Evolutionary conservation across 2,797 vertebrate species (phyloP).

Genomic region (Intellagama lesueurii): DNA sequence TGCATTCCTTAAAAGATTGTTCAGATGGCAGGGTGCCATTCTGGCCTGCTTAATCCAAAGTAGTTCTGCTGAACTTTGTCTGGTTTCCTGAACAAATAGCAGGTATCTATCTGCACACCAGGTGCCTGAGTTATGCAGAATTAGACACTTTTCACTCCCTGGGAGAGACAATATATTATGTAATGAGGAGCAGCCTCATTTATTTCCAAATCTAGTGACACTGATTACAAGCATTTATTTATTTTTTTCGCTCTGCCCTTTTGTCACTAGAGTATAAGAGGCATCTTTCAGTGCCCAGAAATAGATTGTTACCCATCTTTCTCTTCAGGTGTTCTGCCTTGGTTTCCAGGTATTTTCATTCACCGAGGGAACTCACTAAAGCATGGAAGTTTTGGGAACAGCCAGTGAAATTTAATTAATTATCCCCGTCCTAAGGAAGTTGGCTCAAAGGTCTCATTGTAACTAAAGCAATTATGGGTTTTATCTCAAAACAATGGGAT

Average conservation of each 20-base stretch:
- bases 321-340: constrained; percentile 55
- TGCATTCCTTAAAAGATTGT: constrained; percentile 61
- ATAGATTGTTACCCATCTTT: constrained; percentile 57
- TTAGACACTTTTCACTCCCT: constrained; percentile 65
- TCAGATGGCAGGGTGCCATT: constrained; percentile 61
- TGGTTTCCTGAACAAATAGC: constrained; percentile 3
- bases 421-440: constrained; percentile 57
- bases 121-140: constrained; percentile 53
- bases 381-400: constrained; percentile 56
- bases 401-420: constrained; percentile 70
- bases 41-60: constrained; percentile 49
- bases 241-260: constrained; percentile 29
- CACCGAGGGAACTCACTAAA: constrained; percentile 63
- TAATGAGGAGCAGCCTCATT: constrained; percentile 55
- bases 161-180: constrained; percentile 51
- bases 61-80: constrained; percentile 30
- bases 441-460: constrained; percentile 61
- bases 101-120: constrained; percentile 39
- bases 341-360: constrained; percentile 60
- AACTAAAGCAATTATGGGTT: constrained; percentile 68
- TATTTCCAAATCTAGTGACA: constrained; percentile 32
- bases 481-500: constrained; percentile 61
- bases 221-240: constrained; percentile 46
- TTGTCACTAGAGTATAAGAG: constrained; percentile 49
- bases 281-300: constrained; percentile 58